phyloP scores from a whole-genome alignment of 2,797 vertebrate species.

The Pseudomugil gertrudae region DNA sequence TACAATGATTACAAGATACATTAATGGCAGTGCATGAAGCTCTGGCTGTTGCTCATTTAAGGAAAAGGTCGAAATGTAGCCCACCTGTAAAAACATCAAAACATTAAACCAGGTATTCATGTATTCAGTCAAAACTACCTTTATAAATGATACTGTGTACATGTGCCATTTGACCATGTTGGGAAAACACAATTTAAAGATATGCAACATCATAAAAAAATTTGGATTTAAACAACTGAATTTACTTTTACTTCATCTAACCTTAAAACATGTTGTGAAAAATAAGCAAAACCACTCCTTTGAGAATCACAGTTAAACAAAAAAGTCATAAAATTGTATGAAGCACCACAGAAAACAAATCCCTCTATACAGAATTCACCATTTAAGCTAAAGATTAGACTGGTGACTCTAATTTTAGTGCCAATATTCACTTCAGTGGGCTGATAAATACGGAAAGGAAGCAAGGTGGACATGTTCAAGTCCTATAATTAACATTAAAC shows the following conservation, averaged over 20 bases:
- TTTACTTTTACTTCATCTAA: neutral
- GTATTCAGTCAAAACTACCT: slow-evolving; percentile 35
- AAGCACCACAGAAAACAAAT: neutral
- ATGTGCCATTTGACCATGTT: slow-evolving; percentile 6
- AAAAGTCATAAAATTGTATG: neutral
- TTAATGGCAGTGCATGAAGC: slow-evolving; percentile 62
- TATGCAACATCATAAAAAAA: neutral
- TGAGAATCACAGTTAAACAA: slow-evolving; percentile 2
- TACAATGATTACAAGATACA: slow-evolving; percentile 74
- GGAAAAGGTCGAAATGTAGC: slow-evolving; percentile 39
- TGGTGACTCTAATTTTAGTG: slow-evolving; percentile 9
- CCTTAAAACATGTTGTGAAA: neutral
- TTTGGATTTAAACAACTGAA: neutral
- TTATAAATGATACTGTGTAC: slow-evolving; percentile 15
- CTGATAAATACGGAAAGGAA: slow-evolving; percentile 39
- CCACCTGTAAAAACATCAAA: slow-evolving; percentile 24
- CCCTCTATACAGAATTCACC: neutral
- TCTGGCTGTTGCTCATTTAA: slow-evolving; percentile 32
- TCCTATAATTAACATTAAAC: slow-evolving; percentile 45
- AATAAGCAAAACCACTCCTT: neutral
- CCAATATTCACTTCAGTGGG: slow-evolving; percentile 16
- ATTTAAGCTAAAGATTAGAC: slow-evolving; percentile 14
- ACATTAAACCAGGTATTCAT: slow-evolving; percentile 20
- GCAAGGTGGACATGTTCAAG: slow-evolving; percentile 25
- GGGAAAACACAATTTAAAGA: neutral